A percentile compares a stretch with the other conserved stretches of the same genome.
These are phyloP conservation scores for Okamejei kenojei DNA, from an alignment of 2,797 vertebrate genomes.

Conservation along the genomic window DNA sequence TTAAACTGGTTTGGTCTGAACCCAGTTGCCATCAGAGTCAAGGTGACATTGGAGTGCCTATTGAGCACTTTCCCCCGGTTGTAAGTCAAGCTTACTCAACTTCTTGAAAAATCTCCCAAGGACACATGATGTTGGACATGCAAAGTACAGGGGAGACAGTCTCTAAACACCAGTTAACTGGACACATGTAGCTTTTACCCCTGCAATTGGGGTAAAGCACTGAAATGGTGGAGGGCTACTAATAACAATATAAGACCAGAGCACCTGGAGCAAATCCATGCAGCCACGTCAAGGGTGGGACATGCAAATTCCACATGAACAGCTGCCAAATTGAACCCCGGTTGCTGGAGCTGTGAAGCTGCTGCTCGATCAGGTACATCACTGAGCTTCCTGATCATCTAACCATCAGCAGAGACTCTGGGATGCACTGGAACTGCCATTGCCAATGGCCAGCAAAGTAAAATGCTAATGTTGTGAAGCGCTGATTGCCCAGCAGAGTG, in stretches of 20 bases:
- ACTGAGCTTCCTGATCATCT: background rate
- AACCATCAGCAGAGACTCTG: background rate
- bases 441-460: background rate
- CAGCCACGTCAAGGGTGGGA: too few species aligned
- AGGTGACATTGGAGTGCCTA: too few species aligned
- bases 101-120: background rate
- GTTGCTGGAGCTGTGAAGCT: too few species aligned
- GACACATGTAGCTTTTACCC: background rate
- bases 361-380: too few species aligned
- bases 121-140: background rate
- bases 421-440: background rate
- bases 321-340: too few species aligned
- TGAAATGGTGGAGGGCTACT: too few species aligned
- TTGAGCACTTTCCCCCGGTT: background rate
- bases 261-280: too few species aligned
- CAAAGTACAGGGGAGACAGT: background rate
- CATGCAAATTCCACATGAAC: too few species aligned
- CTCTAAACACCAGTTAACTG: background rate
- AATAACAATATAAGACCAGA: too few species aligned
- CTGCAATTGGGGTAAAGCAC: too few species aligned
- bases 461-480: background rate
- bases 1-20: background rate
- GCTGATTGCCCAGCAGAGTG: too few species aligned
- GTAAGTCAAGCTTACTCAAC: background rate
- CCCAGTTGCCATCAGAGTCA: too few species aligned